phyloP scores from a whole-genome alignment of 2,888 invertebrate species.

The Tenthredo mesomela region DNA sequence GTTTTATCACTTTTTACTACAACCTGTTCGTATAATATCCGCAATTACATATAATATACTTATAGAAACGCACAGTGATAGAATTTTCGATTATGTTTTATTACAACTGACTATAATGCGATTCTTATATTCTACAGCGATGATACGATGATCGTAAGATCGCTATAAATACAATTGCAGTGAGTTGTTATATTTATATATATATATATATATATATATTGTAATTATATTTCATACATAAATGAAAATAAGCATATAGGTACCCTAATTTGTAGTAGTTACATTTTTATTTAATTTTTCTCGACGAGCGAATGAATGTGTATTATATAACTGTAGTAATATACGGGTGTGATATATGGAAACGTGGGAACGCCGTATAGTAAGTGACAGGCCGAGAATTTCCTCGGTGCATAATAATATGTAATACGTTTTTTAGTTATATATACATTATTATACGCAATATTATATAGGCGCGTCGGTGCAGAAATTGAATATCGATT shows the following conservation, averaged over 20 bases:
- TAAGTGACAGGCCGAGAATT: slow-evolving; percentile 9
- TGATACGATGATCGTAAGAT: not conserved
- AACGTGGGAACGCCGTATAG: slow-evolving; percentile 24
- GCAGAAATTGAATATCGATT: not conserved
- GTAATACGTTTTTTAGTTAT: too few relatives aligned
- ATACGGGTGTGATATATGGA: slow-evolving; percentile 3
- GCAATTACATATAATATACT: not conserved
- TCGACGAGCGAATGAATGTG: not conserved
- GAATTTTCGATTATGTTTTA: not conserved
- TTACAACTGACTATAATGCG: not conserved
- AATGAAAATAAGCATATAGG: not conserved
- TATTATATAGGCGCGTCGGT: not conserved
- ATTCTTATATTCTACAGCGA: not conserved
- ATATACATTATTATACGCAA: not conserved
- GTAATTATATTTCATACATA: not conserved
- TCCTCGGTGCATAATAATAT: slow-evolving; percentile 7
- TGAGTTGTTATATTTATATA: not conserved
- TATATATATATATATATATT: not conserved
- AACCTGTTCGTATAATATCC: not conserved
- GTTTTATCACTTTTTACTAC: not conserved
- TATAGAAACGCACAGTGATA: not conserved
- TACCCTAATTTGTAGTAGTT: not conserved
- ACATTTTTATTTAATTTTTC: not conserved
- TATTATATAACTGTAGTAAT: slow-evolving; percentile 34
- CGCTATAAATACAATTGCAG: not conserved